A percentile compares a stretch with the other conserved stretches of the same genome.
Conservation (phyloP, 1,140 invertebrate genomes). For the Aphis craccivora region DNA sequence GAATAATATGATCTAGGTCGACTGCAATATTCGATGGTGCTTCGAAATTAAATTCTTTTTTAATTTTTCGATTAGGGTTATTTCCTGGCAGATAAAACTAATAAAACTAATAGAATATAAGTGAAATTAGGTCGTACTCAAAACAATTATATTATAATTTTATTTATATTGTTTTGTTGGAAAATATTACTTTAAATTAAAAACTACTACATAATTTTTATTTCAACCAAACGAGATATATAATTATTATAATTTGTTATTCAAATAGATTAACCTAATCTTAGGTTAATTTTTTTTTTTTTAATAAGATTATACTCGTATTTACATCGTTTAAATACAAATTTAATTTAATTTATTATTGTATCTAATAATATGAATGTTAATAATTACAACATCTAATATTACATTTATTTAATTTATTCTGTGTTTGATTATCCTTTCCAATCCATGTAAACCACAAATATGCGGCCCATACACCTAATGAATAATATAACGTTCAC, state of each 20-base stretch:
- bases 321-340: neutral
- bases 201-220: neutral
- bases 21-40: neutral
- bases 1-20: neutral
- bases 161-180: neutral
- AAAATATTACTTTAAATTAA: neutral
- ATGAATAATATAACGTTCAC: constrained; percentile 26
- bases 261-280: too few relatives aligned
- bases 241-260: too few relatives aligned
- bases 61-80: neutral
- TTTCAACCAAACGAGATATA: too few relatives aligned
- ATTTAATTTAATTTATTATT: neutral
- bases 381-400: neutral
- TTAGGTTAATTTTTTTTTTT: neutral
- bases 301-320: too few relatives aligned
- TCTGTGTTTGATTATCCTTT: constrained; percentile 29
- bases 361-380: neutral
- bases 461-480: neutral
- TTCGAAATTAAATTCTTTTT: neutral
- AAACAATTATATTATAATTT: constrained; percentile 59
- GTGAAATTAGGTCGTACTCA: constrained; percentile 59
- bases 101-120: constrained; percentile 62
- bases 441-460: neutral
- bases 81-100: constrained; percentile 61
- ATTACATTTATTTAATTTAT: neutral